Percentiles rank a stretch among this genome's conserved stretches.
Evolutionary conservation across 2,888 invertebrate genomes (phyloP).

Genomic region (Latrodectus hesperus): DNA sequence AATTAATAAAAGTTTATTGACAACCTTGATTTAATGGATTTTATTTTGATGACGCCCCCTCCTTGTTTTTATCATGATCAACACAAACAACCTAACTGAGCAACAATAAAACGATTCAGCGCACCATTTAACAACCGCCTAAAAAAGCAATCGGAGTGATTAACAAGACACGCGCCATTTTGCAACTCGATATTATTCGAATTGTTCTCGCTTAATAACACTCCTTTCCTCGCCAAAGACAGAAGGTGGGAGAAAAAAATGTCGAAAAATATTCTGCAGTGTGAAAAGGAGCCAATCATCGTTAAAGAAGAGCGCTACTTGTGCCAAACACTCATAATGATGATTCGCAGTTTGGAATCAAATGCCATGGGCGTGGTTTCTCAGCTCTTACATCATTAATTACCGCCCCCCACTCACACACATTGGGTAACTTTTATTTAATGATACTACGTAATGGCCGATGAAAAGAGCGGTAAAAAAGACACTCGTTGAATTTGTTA

Average conservation of each 20-base stretch:
- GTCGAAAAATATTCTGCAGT: background rate
- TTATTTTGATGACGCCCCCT: too few relatives aligned
- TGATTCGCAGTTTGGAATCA: conserved; percentile 53
- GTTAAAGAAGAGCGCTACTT: conserved; percentile 30
- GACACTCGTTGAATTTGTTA: background rate
- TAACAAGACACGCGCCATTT: background rate
- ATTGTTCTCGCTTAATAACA: background rate
- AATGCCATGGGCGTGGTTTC: conserved; percentile 35
- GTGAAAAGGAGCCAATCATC: conserved; percentile 32
- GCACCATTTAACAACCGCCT: background rate
- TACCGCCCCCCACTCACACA: conserved; percentile 15
- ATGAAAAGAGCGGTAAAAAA: background rate
- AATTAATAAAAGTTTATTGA: too few relatives aligned
- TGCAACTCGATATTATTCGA: background rate
- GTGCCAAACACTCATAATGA: conserved; percentile 30
- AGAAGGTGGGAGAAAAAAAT: conserved; percentile 1
- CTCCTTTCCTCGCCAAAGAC: background rate
- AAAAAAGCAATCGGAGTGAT: background rate
- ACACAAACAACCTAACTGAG: background rate
- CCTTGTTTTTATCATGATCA: background rate
- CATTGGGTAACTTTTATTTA: conserved; percentile 1
- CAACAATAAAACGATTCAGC: background rate
- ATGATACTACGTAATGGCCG: background rate
- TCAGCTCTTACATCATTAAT: conserved; percentile 32
- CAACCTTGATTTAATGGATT: too few relatives aligned